Conservation (phyloP, 2,113 vertebrate genomes). For the Melanotaenia duboulayi region DNA sequence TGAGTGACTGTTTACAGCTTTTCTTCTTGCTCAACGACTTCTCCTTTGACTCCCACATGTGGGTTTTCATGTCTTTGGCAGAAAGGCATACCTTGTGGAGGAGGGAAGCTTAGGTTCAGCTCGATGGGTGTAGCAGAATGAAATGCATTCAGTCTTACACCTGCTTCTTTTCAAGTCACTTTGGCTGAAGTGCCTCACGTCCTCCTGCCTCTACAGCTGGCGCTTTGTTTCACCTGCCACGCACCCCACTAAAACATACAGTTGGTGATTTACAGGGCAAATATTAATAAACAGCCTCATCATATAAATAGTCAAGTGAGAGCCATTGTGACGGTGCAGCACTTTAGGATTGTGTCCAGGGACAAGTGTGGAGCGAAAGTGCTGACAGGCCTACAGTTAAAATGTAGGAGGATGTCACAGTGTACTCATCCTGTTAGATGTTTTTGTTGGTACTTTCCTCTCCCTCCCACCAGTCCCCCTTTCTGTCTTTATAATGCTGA, state of each 20-base stretch:
- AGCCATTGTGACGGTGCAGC: constrained; percentile 41
- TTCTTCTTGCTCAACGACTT: constrained; percentile 70
- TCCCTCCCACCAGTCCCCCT: constrained; percentile 44
- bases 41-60: constrained; percentile 76
- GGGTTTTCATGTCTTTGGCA: constrained; percentile 64
- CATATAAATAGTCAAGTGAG: constrained; percentile 48
- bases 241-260: constrained; percentile 20
- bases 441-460: constrained; percentile 59
- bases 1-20: constrained; percentile 67
- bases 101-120: constrained; percentile 43
- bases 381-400: constrained; percentile 48
- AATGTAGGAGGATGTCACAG: constrained; percentile 55
- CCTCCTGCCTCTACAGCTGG: constrained; percentile 37
- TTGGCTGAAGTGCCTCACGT: constrained; percentile 24
- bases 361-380: constrained; percentile 39
- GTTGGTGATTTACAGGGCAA: constrained; percentile 47
- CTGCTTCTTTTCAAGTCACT: constrained; percentile 32
- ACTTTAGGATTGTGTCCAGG: constrained; percentile 36
- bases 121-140: constrained; percentile 15
- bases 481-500: constrained; percentile 73
- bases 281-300: constrained; percentile 46
- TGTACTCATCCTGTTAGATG: constrained; percentile 62
- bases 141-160: constrained; percentile 17
- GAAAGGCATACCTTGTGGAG: constrained; percentile 64
- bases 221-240: constrained; percentile 27